Conservation (phyloP, 2,113 vertebrate genomes). For the Alces alces region DNA sequence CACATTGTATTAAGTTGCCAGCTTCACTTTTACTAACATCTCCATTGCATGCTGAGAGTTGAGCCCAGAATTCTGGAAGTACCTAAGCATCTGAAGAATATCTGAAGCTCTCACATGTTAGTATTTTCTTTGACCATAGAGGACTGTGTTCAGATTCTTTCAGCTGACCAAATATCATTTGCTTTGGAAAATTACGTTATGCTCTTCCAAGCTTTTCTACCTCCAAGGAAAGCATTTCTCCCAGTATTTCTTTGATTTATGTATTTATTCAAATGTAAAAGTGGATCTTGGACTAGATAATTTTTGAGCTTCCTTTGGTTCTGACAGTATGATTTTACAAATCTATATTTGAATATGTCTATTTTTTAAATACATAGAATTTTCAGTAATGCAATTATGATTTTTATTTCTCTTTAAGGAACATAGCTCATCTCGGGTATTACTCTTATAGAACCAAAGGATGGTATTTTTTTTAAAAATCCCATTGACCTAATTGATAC, state of each 20-base stretch:
- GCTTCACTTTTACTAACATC: not conserved
- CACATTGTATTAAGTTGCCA: not conserved
- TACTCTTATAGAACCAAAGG: not conserved
- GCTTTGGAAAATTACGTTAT: not conserved
- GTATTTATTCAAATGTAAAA: not conserved
- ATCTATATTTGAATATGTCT: not conserved
- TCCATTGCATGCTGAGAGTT: not conserved
- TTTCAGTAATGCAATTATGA: not conserved
- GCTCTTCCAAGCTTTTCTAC: not conserved
- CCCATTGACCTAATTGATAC: not conserved
- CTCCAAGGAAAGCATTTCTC: not conserved
- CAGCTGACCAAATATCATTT: not conserved
- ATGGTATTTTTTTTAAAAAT: not conserved
- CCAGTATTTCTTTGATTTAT: not conserved
- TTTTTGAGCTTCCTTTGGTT: not conserved
- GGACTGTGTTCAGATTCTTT: not conserved
- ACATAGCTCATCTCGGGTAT: not conserved
- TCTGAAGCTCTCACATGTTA: not conserved
- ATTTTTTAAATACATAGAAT: not conserved
- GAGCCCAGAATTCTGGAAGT: not conserved
- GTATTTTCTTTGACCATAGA: not conserved
- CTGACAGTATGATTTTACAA: not conserved
- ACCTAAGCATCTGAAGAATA: not conserved
- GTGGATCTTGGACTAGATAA: not conserved
- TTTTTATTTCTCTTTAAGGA: not conserved